These are phyloP conservation scores for Coenobita brevimanus DNA, from an alignment of 1,140 invertebrate genomes.

Conservation along the genomic window DNA sequence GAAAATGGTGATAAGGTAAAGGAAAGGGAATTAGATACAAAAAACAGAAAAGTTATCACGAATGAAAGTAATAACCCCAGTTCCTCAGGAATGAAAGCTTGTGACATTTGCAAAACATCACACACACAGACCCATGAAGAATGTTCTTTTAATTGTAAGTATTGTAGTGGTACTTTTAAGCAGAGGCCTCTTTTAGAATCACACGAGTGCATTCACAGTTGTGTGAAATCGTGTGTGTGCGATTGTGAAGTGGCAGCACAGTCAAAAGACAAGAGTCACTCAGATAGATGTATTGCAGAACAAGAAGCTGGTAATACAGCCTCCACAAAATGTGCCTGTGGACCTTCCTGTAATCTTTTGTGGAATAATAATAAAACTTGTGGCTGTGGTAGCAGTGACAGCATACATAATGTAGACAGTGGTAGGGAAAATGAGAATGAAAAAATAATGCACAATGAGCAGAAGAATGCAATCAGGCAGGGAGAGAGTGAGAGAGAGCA, in stretches of 20 bases:
- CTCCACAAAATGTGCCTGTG: too few relatives aligned
- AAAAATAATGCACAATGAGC: not conserved
- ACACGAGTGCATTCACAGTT: not conserved
- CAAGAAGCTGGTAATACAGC: too few relatives aligned
- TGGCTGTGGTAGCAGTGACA: too few relatives aligned
- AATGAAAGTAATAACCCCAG: not conserved
- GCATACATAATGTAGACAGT: too few relatives aligned
- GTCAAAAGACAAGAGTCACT: too few relatives aligned
- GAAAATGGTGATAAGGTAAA: too few relatives aligned
- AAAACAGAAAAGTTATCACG: not conserved
- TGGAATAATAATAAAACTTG: too few relatives aligned
- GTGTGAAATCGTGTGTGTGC: not conserved
- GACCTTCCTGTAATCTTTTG: too few relatives aligned
- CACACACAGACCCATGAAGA: not conserved
- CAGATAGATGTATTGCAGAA: too few relatives aligned
- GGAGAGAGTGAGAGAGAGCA: not conserved
- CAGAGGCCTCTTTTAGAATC: not conserved
- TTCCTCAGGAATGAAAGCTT: not conserved
- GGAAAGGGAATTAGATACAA: not conserved
- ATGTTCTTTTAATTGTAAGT: not conserved
- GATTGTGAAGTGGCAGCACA: not conserved
- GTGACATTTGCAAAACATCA: conserved; percentile 1
- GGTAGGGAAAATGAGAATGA: too few relatives aligned
- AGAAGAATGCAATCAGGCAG: not conserved
- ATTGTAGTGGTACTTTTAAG: not conserved